Conservation (phyloP, 2,113 vertebrate genomes). For the Oreocharis arfaki region DNA sequence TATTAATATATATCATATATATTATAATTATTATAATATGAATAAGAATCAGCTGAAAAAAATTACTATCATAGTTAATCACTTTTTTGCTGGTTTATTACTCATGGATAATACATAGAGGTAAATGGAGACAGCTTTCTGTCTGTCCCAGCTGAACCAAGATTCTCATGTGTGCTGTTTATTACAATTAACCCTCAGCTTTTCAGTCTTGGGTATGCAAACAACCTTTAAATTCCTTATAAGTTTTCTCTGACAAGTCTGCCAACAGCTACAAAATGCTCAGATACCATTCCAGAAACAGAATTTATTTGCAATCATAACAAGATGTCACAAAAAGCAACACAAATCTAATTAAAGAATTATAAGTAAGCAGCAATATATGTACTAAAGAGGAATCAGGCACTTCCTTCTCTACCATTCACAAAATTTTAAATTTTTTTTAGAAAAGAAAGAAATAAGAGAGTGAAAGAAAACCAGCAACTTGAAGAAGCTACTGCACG, state of each 20-base stretch:
- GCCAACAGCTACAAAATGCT: neutral
- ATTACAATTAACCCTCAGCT: rapidly evolving
- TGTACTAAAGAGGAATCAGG: neutral
- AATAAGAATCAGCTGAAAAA: neutral
- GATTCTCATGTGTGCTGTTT: neutral
- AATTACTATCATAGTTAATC: neutral
- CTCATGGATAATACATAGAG: neutral
- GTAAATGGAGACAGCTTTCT: neutral
- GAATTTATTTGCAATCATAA: neutral
- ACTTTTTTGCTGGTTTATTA: neutral
- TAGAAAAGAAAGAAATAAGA: neutral
- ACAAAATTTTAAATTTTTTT: neutral
- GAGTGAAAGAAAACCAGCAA: neutral
- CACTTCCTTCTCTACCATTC: neutral
- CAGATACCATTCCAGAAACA: neutral
- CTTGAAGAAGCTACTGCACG: neutral
- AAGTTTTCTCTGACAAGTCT: neutral
- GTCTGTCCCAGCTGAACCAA: neutral
- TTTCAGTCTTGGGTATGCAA: neutral
- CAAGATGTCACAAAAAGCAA: neutral
- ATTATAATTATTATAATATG: neutral
- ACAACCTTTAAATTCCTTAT: neutral
- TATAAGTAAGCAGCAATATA: neutral
- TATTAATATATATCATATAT: too few relatives aligned
- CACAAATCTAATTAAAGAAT: neutral